Evolutionary conservation across 1,140 invertebrate genomes (phyloP).

Genomic region (Saccostrea echinata): DNA sequence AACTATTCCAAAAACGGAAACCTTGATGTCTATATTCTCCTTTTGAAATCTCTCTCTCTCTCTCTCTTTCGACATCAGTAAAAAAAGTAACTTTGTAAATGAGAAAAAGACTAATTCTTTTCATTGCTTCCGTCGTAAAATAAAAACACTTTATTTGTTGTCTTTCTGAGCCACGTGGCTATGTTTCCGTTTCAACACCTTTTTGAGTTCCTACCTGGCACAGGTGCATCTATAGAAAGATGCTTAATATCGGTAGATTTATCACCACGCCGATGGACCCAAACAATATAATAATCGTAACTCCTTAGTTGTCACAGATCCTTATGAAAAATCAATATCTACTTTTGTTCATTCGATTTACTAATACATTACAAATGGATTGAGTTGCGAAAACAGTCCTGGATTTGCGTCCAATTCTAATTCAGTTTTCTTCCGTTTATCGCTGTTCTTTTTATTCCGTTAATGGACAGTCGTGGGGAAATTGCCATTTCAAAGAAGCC

Average conservation of each 20-base stretch:
- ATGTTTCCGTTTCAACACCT: neutral
- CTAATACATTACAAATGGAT: slow-evolving; percentile 20
- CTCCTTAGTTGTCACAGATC: neutral
- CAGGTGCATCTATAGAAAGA: neutral
- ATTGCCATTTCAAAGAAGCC: neutral
- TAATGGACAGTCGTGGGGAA: slow-evolving; percentile 6
- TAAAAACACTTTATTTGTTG: neutral
- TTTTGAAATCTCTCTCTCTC: neutral
- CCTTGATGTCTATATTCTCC: neutral
- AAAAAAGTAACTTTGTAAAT: neutral
- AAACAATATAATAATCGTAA: slow-evolving; percentile 14
- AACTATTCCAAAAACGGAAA: too few relatives aligned
- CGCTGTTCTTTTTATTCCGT: neutral
- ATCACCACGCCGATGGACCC: neutral
- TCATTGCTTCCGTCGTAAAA: neutral
- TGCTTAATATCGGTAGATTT: neutral
- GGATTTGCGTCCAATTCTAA: neutral
- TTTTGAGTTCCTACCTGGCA: neutral
- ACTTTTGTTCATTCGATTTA: slow-evolving; percentile 30
- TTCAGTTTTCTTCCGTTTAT: slow-evolving; percentile 13
- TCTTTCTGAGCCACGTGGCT: neutral
- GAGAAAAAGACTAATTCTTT: neutral
- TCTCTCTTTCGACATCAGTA: neutral
- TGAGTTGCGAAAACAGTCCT: slow-evolving; percentile 25
- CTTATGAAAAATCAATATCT: slow-evolving; percentile 22